phyloP scores from a whole-genome alignment of 2,797 vertebrate genomes.

The Amblyraja radiata region DNA sequence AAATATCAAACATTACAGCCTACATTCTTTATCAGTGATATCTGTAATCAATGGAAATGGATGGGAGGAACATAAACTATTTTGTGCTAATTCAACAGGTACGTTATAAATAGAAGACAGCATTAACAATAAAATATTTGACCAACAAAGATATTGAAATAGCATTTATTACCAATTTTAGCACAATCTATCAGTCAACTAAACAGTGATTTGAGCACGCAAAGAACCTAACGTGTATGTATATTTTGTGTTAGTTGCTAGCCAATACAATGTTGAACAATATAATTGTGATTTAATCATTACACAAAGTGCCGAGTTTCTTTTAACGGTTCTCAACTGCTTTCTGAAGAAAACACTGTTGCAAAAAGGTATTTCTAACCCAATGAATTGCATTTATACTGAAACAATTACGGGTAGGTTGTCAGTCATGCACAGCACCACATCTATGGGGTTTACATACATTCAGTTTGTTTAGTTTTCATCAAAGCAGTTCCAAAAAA shows the following conservation, averaged over 20 bases:
- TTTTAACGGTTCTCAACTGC: neutral
- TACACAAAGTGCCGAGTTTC: neutral
- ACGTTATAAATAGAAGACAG: neutral
- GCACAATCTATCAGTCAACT: conserved; percentile 12
- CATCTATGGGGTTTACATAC: neutral
- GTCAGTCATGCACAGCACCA: conserved; percentile 5
- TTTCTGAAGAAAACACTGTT: conserved; percentile 5
- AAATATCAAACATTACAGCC: neutral
- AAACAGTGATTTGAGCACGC: conserved; percentile 22
- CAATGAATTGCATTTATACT: neutral
- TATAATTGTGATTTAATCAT: neutral
- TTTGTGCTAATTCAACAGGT: neutral
- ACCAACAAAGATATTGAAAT: conserved; percentile 30
- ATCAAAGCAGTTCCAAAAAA: neutral
- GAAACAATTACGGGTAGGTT: neutral
- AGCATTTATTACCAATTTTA: conserved; percentile 36
- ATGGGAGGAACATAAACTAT: neutral
- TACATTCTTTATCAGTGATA: neutral
- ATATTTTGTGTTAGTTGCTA: conserved; percentile 23
- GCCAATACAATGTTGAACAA: conserved; percentile 19
- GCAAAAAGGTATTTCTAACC: neutral
- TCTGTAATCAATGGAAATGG: neutral
- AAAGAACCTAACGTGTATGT: neutral
- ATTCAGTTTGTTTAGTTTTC: conserved; percentile 37
- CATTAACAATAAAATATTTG: conserved; percentile 3